A percentile compares a stretch with the other conserved stretches of the same genome.
Evolutionary conservation across 2,888 invertebrate species (phyloP).

Genomic region (Sympetrum striolatum): DNA sequence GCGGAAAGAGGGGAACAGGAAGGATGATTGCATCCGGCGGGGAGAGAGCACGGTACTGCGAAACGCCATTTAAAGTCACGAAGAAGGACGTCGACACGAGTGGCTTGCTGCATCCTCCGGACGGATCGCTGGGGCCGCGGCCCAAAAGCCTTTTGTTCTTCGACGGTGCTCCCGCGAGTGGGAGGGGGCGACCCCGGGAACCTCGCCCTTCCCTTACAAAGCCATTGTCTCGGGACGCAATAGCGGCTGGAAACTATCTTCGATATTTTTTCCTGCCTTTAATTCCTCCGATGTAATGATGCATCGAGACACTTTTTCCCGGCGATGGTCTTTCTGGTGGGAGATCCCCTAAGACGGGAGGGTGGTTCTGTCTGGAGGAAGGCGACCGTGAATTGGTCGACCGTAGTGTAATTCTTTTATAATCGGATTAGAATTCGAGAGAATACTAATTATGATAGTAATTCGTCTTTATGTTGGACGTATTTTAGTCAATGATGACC

Average conservation of each 20-base stretch:
- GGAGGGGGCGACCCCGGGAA: background rate
- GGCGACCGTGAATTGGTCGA: too few relatives aligned
- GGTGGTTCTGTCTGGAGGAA: too few relatives aligned
- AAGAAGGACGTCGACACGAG: background rate
- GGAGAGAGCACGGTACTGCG: background rate
- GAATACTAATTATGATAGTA: too few relatives aligned
- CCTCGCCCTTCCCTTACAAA: background rate
- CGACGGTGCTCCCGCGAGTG: background rate
- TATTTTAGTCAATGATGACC: too few relatives aligned
- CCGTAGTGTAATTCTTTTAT: too few relatives aligned
- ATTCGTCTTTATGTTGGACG: too few relatives aligned
- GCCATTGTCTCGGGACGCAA: background rate
- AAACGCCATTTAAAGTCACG: background rate
- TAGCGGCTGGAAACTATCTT: background rate
- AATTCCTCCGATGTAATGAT: too few relatives aligned
- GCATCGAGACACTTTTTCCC: too few relatives aligned
- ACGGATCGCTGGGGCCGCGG: background rate
- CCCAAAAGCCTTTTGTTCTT: background rate
- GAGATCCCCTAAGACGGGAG: too few relatives aligned
- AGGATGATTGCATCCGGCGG: conserved; percentile 1
- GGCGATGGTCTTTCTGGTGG: too few relatives aligned
- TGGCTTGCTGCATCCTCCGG: background rate
- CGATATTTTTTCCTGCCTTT: too few relatives aligned
- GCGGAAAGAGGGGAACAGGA: background rate
- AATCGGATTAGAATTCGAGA: too few relatives aligned